phyloP scores from a whole-genome alignment of 2,888 invertebrate species.

The Agriopis aurantiaria region DNA sequence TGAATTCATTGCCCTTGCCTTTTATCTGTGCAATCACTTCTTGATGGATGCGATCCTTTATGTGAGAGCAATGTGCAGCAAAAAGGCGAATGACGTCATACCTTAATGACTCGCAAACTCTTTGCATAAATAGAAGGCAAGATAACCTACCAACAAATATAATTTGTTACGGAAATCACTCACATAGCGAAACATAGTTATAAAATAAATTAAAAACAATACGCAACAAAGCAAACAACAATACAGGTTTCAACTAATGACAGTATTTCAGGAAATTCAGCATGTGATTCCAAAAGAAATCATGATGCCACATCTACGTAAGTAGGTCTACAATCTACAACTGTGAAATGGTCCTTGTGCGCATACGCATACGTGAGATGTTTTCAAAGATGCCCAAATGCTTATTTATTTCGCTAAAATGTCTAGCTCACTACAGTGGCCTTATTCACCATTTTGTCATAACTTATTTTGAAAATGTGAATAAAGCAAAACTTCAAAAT shows the following conservation, averaged over 20 bases:
- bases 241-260: background rate
- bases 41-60: conserved; percentile 37
- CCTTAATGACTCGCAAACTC: conserved; percentile 5
- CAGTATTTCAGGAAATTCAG: background rate
- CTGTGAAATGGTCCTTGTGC: too few relatives aligned
- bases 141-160: background rate
- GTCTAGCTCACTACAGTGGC: too few relatives aligned
- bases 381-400: too few relatives aligned
- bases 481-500: too few relatives aligned
- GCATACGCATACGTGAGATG: too few relatives aligned
- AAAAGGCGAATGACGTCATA: conserved; percentile 17
- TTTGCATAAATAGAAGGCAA: background rate
- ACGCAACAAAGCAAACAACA: background rate
- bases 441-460: too few relatives aligned
- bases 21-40: conserved; percentile 62
- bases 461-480: too few relatives aligned
- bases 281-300: background rate
- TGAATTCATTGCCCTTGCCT: conserved; percentile 75
- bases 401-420: too few relatives aligned
- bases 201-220: background rate
- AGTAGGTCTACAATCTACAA: too few relatives aligned
- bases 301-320: background rate
- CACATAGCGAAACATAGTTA: background rate
- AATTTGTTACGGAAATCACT: background rate
- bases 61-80: conserved; percentile 32